These are phyloP conservation scores for Choristoneura rosaceana DNA, from an alignment of 2,888 invertebrate genomes.

Conservation along the genomic window DNA sequence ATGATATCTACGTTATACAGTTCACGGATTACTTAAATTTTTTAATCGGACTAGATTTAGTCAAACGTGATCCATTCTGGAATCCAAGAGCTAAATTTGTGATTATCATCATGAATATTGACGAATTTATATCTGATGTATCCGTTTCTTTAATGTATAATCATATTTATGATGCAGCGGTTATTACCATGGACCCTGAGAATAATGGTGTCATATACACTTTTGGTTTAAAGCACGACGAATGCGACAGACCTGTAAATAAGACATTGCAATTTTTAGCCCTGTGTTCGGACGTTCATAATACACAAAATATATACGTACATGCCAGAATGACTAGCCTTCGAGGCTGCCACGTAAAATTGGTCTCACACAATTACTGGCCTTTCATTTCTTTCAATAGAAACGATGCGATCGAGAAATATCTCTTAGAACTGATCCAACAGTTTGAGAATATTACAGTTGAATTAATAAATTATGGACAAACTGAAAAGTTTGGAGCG, in stretches of 20 bases:
- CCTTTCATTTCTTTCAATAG: constrained; percentile 51
- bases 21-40: constrained; percentile 50
- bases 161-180: constrained; percentile 48
- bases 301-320: constrained; percentile 18
- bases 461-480: constrained; percentile 47
- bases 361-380: constrained; percentile 51
- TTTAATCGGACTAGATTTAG: constrained; percentile 44
- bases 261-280: constrained; percentile 13
- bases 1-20: constrained; percentile 51
- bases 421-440: constrained; percentile 48
- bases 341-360: constrained; percentile 46
- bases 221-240: constrained; percentile 40
- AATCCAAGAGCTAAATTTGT: constrained; percentile 56
- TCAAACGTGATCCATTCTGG: constrained; percentile 52
- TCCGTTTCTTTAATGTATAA: constrained; percentile 48
- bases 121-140: constrained; percentile 44
- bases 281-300: constrained; percentile 34
- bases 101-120: constrained; percentile 49
- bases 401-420: constrained; percentile 50
- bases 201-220: constrained; percentile 42
- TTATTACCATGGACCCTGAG: constrained; percentile 42
- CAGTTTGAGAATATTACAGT: constrained; percentile 47
- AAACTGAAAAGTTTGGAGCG: constrained; percentile 51
- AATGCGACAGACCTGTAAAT: constrained; percentile 35
- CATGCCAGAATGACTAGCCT: constrained; percentile 18